Percentiles rank a stretch among this genome's conserved stretches.
These are phyloP conservation scores for Napeogenes inachia DNA, from an alignment of 2,888 invertebrate species.

Conservation along the genomic window DNA sequence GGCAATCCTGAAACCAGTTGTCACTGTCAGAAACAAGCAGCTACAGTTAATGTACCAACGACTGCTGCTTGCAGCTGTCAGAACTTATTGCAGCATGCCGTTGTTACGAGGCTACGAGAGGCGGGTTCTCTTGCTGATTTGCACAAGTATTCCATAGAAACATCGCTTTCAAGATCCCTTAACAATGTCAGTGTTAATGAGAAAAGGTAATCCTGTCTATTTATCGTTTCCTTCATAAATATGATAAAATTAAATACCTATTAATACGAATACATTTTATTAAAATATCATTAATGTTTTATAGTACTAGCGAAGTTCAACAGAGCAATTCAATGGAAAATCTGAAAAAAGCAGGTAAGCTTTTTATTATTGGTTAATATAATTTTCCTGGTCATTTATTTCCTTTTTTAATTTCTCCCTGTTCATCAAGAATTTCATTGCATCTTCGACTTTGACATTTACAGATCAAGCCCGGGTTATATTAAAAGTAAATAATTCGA, in stretches of 20 bases:
- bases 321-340: constrained; percentile 57
- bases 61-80: constrained; percentile 35
- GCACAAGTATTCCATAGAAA: constrained; percentile 41
- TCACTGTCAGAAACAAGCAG: constrained; percentile 21
- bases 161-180: constrained; percentile 49
- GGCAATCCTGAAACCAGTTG: constrained; percentile 35
- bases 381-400: too few species aligned
- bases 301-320: constrained; percentile 42
- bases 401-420: too few species aligned
- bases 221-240: neutral
- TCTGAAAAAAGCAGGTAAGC: constrained; percentile 42
- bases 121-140: constrained; percentile 62
- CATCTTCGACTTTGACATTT: too few species aligned
- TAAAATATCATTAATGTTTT: constrained; percentile 27
- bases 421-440: neutral
- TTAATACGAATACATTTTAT: neutral
- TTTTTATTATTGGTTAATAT: neutral
- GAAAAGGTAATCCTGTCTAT: constrained; percentile 35
- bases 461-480: too few species aligned
- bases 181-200: constrained; percentile 46
- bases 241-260: constrained; percentile 8
- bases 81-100: constrained; percentile 50
- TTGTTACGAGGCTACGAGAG: constrained; percentile 55
- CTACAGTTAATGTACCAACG: constrained; percentile 34
- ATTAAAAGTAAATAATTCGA: too few species aligned